Conservation (phyloP, 2,113 vertebrate species). For the Corythaixoides concolor region DNA sequence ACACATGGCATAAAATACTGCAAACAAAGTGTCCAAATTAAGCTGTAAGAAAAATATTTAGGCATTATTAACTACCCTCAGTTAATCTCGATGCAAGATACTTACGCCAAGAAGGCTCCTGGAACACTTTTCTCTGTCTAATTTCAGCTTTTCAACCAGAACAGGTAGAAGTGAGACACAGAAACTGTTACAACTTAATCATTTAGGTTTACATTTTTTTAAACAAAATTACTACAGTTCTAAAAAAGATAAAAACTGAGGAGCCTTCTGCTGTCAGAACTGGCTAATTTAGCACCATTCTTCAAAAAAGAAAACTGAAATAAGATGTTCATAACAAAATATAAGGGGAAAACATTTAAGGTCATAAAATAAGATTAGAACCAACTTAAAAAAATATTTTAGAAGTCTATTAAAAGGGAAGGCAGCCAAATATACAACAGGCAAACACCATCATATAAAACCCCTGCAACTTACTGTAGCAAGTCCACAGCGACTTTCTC, state of each 20-base stretch:
- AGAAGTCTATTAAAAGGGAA: background rate
- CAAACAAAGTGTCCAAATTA: background rate
- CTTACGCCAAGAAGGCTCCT: background rate
- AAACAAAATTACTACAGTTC: background rate
- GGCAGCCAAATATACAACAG: background rate
- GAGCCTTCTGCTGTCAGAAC: background rate
- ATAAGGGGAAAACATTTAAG: background rate
- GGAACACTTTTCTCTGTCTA: background rate
- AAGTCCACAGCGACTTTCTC: conserved; percentile 93
- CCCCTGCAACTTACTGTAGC: conserved; percentile 83
- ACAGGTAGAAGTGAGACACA: background rate
- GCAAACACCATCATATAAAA: background rate
- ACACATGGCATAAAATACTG: background rate
- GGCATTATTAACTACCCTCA: background rate
- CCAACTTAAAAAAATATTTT: background rate
- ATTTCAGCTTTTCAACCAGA: background rate
- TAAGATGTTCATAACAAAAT: background rate
- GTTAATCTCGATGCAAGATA: background rate
- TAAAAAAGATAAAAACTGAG: background rate
- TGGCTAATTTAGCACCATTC: background rate
- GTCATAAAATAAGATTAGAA: background rate
- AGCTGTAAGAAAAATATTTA: background rate
- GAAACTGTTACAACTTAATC: background rate
- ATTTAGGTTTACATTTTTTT: background rate
- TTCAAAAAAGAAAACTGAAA: background rate